These are phyloP conservation scores for Tribolium madens DNA, from an alignment of 1,140 invertebrate genomes.

Conservation along the genomic window DNA sequence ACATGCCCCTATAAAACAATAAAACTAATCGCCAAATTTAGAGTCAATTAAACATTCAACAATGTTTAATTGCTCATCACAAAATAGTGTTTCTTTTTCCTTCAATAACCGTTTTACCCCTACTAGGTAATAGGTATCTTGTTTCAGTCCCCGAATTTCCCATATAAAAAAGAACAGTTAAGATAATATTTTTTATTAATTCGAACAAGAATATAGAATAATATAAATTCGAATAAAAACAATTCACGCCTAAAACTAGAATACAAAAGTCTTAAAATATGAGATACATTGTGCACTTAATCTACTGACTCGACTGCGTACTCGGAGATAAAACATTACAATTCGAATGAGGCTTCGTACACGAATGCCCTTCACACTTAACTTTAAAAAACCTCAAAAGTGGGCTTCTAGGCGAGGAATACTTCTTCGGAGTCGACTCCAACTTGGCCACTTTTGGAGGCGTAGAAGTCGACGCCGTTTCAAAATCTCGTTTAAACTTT, in stretches of 20 bases:
- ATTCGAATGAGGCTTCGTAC: background rate
- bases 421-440: slow-evolving; percentile 47
- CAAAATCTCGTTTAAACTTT: slow-evolving; percentile 56
- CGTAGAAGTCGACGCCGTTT: slow-evolving; percentile 46
- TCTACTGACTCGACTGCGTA: slow-evolving; percentile 2
- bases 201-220: background rate
- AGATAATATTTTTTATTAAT: slow-evolving; percentile 12
- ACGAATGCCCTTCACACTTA: slow-evolving; percentile 33
- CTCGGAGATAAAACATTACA: background rate
- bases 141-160: no score
- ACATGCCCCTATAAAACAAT: no score
- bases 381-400: slow-evolving; percentile 61
- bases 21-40: no score
- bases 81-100: no score
- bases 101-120: no score
- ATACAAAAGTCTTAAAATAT: slow-evolving; percentile 32
- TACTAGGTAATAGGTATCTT: no score
- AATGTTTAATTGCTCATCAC: no score
- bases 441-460: slow-evolving; percentile 51
- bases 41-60: no score
- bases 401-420: slow-evolving; percentile 52
- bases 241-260: background rate
- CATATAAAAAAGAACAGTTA: no score
- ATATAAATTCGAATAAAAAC: slow-evolving; percentile 12
- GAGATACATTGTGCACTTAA: background rate